Conservation (phyloP, 2,113 vertebrate species). For the Mugil cephalus region DNA sequence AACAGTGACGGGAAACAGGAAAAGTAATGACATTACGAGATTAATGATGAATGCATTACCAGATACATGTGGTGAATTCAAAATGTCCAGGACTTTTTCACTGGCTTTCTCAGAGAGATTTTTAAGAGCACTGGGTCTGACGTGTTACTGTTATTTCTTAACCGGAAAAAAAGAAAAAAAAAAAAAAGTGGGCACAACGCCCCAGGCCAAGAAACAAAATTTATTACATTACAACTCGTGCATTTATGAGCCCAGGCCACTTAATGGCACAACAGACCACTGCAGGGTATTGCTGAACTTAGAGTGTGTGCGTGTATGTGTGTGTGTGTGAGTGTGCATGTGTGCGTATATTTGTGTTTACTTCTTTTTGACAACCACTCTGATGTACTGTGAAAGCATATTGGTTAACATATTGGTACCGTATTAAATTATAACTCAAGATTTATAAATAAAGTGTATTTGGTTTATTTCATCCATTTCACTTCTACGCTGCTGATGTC, state of each 20-base stretch:
- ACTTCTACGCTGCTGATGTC: slow-evolving; percentile 20
- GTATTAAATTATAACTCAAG: slow-evolving; percentile 97
- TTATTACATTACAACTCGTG: slow-evolving; percentile 38
- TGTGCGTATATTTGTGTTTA: slow-evolving; percentile 70
- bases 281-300: slow-evolving; percentile 87
- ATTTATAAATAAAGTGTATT: slow-evolving; percentile 94
- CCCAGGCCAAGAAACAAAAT: slow-evolving; percentile 34
- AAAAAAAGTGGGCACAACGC: slow-evolving; percentile 15
- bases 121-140: slow-evolving; percentile 35
- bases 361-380: slow-evolving; percentile 93
- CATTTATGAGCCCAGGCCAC: slow-evolving; percentile 60
- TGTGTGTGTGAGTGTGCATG: not conserved
- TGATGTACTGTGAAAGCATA: slow-evolving; percentile 89
- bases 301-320: slow-evolving; percentile 50
- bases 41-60: slow-evolving; percentile 49
- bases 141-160: slow-evolving; percentile 6
- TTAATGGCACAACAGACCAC: slow-evolving; percentile 74
- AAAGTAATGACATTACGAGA: slow-evolving; percentile 27
- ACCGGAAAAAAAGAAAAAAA: not conserved
- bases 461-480: slow-evolving; percentile 83
- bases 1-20: not conserved
- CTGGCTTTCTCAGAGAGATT: slow-evolving; percentile 53
- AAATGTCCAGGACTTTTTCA: slow-evolving; percentile 43
- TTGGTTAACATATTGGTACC: slow-evolving; percentile 84
- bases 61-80: slow-evolving; percentile 27